Base-by-base conservation (phyloP, 1,140 invertebrate genomes). In the Onthophagus taurus region DNA sequence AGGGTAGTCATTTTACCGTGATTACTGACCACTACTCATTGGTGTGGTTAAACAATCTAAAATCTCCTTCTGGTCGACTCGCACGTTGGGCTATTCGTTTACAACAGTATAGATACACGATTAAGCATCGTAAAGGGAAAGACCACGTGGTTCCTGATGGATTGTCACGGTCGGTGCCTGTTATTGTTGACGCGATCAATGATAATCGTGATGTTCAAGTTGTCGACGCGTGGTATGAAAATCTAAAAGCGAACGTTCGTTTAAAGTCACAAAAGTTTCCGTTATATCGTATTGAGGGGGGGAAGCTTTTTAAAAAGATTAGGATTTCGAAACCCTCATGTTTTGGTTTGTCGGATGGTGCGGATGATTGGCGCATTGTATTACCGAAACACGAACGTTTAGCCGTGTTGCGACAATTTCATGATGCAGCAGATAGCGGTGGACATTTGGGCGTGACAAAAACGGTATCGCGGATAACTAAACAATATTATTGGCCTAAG, bases 401-500 rank as follows among this genome's bases (percentile, higher is more conserved):
- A 9, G 31, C 21, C 11, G 18, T 50, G 1, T 18, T 47, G 2
- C 7, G 21, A n/a, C n/a, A 30, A 12, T 34, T 17, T 34, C 44
- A 50, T 47, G 33, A 42, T 29, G 20, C 4, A 9, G 5, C 21
- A 7, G 0, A 17, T 18, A 44, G 39, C 21, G 18, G 33, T 4
- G 44, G 11, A 7, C 37, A 50, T 24, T 26, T 50, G 7, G 44
- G 48, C n/a, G 30, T 30, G 12, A 23, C 19, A 2, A 50, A 50
- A 47, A 47, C 44, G 9, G 29, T 47, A n/a, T 4, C 18, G 19
- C 26, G 14, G 21, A 9, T 50, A 5, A 8, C 9, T 6, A 30
- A 45, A 44, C 13, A 35, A 6, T 48, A 44, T 44, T 50, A 47
- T 48, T 50, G 48, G 44, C 44, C 38, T 9, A 36, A 34, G 12